Evolutionary conservation across 2,113 vertebrate species (phyloP), one percentile per base, ranked within the genome.

Genomic region (Hiodon alosoides): DNA sequence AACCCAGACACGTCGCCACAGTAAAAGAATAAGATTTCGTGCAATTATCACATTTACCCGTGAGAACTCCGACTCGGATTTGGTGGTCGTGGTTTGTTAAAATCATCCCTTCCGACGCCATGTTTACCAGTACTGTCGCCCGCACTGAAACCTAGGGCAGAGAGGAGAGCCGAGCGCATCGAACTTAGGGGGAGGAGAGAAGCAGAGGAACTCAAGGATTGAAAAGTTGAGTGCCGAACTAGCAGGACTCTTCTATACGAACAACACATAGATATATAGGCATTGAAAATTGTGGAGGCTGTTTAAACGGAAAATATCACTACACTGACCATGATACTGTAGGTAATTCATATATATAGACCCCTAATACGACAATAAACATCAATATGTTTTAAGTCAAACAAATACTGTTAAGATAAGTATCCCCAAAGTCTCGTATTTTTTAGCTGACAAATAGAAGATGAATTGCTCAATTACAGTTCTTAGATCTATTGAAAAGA

Each of bases 71-170:
- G 75, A 96, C 94, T 66, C 96, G 94, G 82, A 95, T 95, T 87
- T 97, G 95, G 91, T 97, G 94, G 87, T 96, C 94, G 93, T 98
- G 95, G 92, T 97, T 98, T 61, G 94, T 96, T 86, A 98, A 91
- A 86, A 95, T 93, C 94, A 96, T 95, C 83, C 96, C 95, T 92
- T 96, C 95, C 86, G 95, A 89, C 93, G 96, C 96, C 96, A 97
- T 97, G 92, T 95, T 96, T 90, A 89, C 87, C 85, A 87, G 86
- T 90, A 91, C 90, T 89, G 82, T 86, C 87, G 87, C 91, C 75
- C 83, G 88, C 89, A 91, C 90, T 87, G 88, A 86, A 85, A 80
- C 81, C 81, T 78, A 67, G 71, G 78, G 80, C 76, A 75, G 76
- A 81, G 57, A 74, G 77, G 75, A 87, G 81, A 67, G 75, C 78